A percentile compares a stretch with the other conserved stretches of the same genome.
phyloP scores from a whole-genome alignment of 2,797 vertebrate species.

The Zonotrichia albicollis region DNA sequence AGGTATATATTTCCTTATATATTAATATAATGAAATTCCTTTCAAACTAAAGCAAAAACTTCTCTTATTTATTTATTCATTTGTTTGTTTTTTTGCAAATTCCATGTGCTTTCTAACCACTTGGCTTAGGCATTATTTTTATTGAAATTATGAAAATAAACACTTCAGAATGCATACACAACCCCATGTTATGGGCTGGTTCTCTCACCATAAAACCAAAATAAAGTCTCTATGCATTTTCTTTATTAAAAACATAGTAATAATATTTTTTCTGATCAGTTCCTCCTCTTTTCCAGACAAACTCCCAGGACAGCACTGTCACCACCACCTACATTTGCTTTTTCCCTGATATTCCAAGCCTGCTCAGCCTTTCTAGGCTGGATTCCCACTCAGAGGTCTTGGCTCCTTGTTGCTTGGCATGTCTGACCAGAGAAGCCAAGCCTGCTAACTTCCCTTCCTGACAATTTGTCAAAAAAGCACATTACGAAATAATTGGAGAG shows the following conservation, averaged over 20 bases:
- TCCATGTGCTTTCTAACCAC: not conserved
- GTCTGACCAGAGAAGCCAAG: conserved; percentile 32
- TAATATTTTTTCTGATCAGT: not conserved
- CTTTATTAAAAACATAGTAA: not conserved
- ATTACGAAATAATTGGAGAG: conserved; percentile 74
- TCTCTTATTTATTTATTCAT: too few relatives aligned
- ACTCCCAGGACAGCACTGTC: not conserved
- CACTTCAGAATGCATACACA: not conserved
- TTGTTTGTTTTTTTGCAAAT: not conserved
- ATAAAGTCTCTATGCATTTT: not conserved
- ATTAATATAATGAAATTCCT: not conserved
- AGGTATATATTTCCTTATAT: not conserved
- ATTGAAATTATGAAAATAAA: not conserved
- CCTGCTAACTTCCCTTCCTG: conserved; percentile 39
- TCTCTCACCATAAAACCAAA: not conserved
- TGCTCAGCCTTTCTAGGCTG: not conserved
- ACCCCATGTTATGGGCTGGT: not conserved
- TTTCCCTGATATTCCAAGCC: not conserved
- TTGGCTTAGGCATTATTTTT: not conserved
- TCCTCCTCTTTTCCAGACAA: not conserved
- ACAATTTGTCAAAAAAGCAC: conserved; percentile 65
- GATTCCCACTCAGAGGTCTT: not conserved
- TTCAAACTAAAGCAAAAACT: not conserved
- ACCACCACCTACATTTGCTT: not conserved
- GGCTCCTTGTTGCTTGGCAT: not conserved